phyloP scores from a whole-genome alignment of 2,797 vertebrate genomes.

The Sandelia bainsii region DNA sequence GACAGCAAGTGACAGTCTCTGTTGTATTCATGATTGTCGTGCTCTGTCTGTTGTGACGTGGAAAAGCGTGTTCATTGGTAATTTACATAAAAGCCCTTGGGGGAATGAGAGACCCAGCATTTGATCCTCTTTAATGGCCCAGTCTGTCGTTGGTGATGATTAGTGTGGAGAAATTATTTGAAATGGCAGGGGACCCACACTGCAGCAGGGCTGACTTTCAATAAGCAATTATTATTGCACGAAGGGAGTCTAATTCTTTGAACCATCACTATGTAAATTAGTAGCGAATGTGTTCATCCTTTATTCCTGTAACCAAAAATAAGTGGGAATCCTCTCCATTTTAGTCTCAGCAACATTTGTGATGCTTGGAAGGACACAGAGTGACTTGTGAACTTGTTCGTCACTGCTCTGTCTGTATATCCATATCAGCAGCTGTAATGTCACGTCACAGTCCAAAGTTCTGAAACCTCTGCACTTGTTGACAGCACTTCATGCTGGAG shows the following conservation, averaged over 20 bases:
- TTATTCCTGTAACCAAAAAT: neutral
- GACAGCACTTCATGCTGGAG: slow-evolving; percentile 50
- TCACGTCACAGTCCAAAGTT: slow-evolving; percentile 30
- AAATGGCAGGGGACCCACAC: slow-evolving; percentile 20
- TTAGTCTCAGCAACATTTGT: neutral
- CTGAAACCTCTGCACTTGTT: slow-evolving; percentile 51
- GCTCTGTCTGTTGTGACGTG: slow-evolving; percentile 47
- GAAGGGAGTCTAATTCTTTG: neutral
- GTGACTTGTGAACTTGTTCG: neutral
- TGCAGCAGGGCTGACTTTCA: neutral
- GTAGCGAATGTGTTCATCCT: neutral
- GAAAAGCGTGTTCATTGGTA: slow-evolving; percentile 49
- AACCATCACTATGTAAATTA: slow-evolving; percentile 6
- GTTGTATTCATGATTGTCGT: slow-evolving; percentile 38
- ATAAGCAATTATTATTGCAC: slow-evolving; percentile 14
- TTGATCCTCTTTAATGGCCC: slow-evolving; percentile 54
- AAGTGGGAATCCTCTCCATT: neutral
- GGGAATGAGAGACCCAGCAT: slow-evolving; percentile 31
- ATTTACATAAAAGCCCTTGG: slow-evolving; percentile 63
- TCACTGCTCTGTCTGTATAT: slow-evolving; percentile 3
- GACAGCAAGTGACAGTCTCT: slow-evolving; percentile 57
- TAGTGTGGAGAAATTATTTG: slow-evolving; percentile 38
- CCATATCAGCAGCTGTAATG: slow-evolving; percentile 20
- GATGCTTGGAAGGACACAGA: neutral
- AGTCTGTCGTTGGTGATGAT: slow-evolving; percentile 49